Conservation (phyloP, 2,888 invertebrate genomes). For the Chaitophorus viminalis region DNA sequence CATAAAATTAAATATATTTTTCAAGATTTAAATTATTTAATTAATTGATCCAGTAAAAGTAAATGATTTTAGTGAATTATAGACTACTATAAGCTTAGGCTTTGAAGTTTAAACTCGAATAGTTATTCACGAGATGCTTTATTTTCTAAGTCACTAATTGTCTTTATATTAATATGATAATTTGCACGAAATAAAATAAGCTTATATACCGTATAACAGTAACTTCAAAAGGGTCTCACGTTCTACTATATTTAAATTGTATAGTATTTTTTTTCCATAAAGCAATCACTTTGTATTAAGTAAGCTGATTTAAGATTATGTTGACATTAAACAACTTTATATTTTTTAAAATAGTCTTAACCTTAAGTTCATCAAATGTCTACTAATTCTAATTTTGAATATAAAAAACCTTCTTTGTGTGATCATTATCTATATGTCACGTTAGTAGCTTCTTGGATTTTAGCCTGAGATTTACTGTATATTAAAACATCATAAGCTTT, state of each 20-base stretch:
- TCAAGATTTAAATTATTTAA: constrained; percentile 1
- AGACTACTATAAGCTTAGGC: not conserved
- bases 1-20: not conserved
- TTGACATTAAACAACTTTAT: constrained; percentile 16
- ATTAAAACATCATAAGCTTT: not conserved
- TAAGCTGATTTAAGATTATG: not conserved
- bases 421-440: constrained; percentile 20
- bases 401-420: constrained; percentile 25
- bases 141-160: not conserved
- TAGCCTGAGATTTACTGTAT: constrained; percentile 27
- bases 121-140: not conserved
- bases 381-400: constrained; percentile 38
- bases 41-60: not conserved
- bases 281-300: not conserved
- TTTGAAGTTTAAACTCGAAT: not conserved
- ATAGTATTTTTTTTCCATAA: not conserved
- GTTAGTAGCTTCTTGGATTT: constrained; percentile 19
- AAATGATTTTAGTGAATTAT: not conserved
- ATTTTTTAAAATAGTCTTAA: constrained; percentile 23
- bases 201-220: not conserved
- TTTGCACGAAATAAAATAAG: not conserved
- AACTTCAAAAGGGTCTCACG: not conserved
- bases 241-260: not conserved
- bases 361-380: not conserved
- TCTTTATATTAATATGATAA: not conserved